Percentiles rank a stretch among this genome's conserved stretches.
phyloP scores from a whole-genome alignment of 2,797 vertebrate genomes.

The Acanthiza pusilla region DNA sequence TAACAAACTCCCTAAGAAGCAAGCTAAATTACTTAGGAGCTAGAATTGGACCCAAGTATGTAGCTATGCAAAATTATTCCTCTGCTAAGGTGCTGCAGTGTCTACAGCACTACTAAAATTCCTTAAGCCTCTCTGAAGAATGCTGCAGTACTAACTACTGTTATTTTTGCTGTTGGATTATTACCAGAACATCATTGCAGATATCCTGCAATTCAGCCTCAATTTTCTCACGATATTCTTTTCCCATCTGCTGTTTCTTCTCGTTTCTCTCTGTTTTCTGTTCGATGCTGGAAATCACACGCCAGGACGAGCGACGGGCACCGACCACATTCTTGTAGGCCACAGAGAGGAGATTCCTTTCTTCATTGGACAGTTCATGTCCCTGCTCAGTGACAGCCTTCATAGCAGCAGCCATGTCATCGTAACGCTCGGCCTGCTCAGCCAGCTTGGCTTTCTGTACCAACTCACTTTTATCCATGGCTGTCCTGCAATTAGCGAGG shows the following conservation, averaged over 20 bases:
- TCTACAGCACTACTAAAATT: not conserved
- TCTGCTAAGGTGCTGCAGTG: not conserved
- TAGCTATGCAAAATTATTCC: not conserved
- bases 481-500: conserved; percentile 54
- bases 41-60: not conserved
- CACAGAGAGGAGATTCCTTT: conserved; percentile 97
- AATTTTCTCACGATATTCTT: conserved; percentile 93
- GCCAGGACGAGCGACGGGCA: conserved; percentile 97
- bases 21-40: not conserved
- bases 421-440: conserved; percentile 97
- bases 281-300: conserved; percentile 98
- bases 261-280: conserved; percentile 95
- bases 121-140: conserved; percentile 5
- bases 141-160: conserved; percentile 23
- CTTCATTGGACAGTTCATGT: conserved; percentile 92
- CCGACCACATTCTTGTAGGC: conserved; percentile 99
- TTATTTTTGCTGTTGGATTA: conserved; percentile 50
- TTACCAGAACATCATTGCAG: conserved; percentile 97
- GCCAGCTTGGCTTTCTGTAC: conserved; percentile 99
- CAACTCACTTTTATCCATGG: conserved; percentile 97
- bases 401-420: conserved; percentile 97
- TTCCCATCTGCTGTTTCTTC: conserved; percentile 97
- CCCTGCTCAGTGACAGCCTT: conserved; percentile 94
- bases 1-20: not conserved
- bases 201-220: conserved; percentile 94